A percentile compares a stretch with the other conserved stretches of the same genome.
Conservation (phyloP, 2,113 vertebrate genomes). For the Ivindomyrus marchei region DNA sequence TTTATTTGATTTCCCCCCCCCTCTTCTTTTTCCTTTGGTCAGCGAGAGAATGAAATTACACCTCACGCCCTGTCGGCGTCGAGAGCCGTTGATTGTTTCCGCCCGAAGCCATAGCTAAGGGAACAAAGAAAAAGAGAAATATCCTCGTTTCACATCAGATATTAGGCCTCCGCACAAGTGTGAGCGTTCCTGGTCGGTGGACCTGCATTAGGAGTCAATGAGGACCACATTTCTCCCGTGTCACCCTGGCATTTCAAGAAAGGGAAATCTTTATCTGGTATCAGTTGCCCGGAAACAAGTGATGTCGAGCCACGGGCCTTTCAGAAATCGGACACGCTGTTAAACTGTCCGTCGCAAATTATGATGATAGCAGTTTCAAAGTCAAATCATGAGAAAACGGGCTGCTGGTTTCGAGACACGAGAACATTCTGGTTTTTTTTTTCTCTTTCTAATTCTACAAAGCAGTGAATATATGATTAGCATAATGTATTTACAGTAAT, state of each 20-base stretch:
- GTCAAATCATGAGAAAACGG: slow-evolving; percentile 15
- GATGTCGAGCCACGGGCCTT: slow-evolving; percentile 23
- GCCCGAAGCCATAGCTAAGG: slow-evolving; percentile 69
- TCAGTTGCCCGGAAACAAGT: slow-evolving; percentile 43
- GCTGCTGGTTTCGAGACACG: background rate
- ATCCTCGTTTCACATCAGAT: slow-evolving; percentile 72
- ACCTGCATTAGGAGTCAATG: slow-evolving; percentile 72
- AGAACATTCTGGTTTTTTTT: background rate
- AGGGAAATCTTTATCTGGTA: slow-evolving; percentile 83
- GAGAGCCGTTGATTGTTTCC: slow-evolving; percentile 71
- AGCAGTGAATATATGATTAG: background rate
- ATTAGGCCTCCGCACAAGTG: slow-evolving; percentile 65
- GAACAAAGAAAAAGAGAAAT: slow-evolving; percentile 60
- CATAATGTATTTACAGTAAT: background rate
- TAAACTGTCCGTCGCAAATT: slow-evolving; percentile 17
- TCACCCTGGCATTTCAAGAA: slow-evolving; percentile 60
- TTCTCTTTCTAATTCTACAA: background rate
- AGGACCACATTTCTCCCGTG: slow-evolving; percentile 59
- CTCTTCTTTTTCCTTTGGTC: slow-evolving; percentile 60
- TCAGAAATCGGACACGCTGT: slow-evolving; percentile 27
- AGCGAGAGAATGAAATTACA: slow-evolving; percentile 77
- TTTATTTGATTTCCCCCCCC: slow-evolving; percentile 77
- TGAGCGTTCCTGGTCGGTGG: slow-evolving; percentile 59
- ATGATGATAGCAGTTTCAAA: background rate
- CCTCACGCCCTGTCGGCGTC: slow-evolving; percentile 63